Base-by-base conservation (phyloP, 2,113 vertebrate genomes). In the Cinclus cinclus region DNA sequence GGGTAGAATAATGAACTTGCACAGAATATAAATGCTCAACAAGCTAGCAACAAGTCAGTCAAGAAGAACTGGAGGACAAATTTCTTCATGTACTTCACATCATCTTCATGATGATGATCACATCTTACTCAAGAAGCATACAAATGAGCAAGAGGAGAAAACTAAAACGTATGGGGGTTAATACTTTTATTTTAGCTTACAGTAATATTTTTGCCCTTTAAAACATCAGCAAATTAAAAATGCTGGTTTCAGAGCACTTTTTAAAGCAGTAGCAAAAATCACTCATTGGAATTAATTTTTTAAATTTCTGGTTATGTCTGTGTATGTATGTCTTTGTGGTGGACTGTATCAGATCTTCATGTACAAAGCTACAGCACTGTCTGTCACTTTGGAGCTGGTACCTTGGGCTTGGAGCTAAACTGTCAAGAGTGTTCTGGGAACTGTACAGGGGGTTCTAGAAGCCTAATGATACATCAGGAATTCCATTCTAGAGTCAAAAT, bases 91-190 rank as follows among this genome's bases (percentile, higher is more conserved):
- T 98, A 74, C 97, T 37, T 37, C 35, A 37, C 35, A 37, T 37
- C 35, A 37, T 37, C 35, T 37, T 37, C 35, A 8, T 37, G 35
- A 96, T 4, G 98, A 99, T 81, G 99, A 99, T 87, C 98, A 98
- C 78, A 96, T 98, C 84, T 94, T 98, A 55, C 98, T 99, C 50
- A 99, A 99, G 90, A 98, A 99, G 52, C 98, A 98, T 90, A 96
- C 97, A 50, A 97, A 98, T 95, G 98, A 98, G 71, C 99, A 99
- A 95, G 98, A 99, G 81, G 99, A 99, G 85, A 99, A 99, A 97
- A 99, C 99, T 80, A 98, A 98, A 98, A 99, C 98, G 99, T 99
- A 96, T 75, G 91, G 50, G 20, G 15, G 17, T 90, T 95, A 90
- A 87, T 78, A 30, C 46, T 86, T 89, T 89, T 77, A 47, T 92